These are phyloP conservation scores for Theristus sp. DNA, from an alignment of 2,888 invertebrate genomes.

Conservation along the genomic window DNA sequence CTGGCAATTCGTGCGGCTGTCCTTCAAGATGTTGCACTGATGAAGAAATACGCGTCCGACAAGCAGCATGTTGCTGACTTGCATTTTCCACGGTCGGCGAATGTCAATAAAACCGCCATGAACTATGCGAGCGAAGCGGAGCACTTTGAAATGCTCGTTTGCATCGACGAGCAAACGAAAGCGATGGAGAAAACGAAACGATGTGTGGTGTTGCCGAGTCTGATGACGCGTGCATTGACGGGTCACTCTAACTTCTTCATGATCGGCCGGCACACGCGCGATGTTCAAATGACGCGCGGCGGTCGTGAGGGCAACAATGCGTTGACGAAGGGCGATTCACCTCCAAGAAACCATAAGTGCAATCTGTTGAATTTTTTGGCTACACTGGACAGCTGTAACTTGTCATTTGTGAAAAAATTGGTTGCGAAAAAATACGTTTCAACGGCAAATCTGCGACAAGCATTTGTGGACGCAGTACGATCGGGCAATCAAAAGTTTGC, in stretches of 20 bases:
- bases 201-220: slow-evolving; percentile 12
- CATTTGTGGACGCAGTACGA: neutral
- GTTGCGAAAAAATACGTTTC: slow-evolving; percentile 2
- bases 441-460: neutral
- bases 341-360: no score
- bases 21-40: slow-evolving; percentile 30
- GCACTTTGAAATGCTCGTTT: slow-evolving; percentile 24
- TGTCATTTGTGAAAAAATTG: neutral
- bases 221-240: slow-evolving; percentile 21
- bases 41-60: slow-evolving; percentile 29
- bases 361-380: no score
- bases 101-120: slow-evolving; percentile 18
- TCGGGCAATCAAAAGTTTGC: slow-evolving; percentile 4
- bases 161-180: slow-evolving; percentile 13
- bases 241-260: slow-evolving; percentile 27
- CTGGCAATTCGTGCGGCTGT: no score
- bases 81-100: slow-evolving; percentile 7
- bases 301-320: slow-evolving; percentile 39
- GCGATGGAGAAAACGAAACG: neutral
- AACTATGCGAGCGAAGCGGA: slow-evolving; percentile 27
- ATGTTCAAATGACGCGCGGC: slow-evolving; percentile 33
- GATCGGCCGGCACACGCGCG: slow-evolving; percentile 30
- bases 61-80: slow-evolving; percentile 27
- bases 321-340: slow-evolving; percentile 27
- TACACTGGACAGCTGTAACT: neutral